Evolutionary conservation across 2,113 vertebrate genomes (phyloP), one percentile per base, ranked within the genome.

Genomic region (Bettongia penicillata): DNA sequence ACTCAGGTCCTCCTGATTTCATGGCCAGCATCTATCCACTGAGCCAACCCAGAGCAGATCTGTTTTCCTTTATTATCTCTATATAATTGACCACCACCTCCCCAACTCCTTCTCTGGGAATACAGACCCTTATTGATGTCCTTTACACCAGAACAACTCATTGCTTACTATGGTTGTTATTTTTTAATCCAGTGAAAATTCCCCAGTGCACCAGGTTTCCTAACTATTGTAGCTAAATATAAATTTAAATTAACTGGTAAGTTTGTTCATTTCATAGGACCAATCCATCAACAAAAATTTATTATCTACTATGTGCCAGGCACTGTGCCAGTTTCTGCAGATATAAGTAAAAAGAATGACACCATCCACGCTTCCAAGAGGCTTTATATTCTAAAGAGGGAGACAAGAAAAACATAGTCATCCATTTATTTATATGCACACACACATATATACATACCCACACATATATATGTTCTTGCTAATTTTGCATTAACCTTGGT

Each of bases 181-280:
- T 55, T 90, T 61, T 61, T 89, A 19, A 51, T 84, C 61, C 55
- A 37, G 77, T 95, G 53, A 53, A 84, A 94, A 24, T 50, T 53
- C 8, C 25, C 55, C 43, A 25, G n/a, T 68, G 92, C 3, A 94
- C 94, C 50, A 3, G 12, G 50, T 90, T 77, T 94, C 49, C 77
- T 91, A 92, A 90, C 92, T 53, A 93, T 43, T 12, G 0, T 61
- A n/a, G 91, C 48, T 89, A 96, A 97, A 91, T 55, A 95, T 7
- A 93, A 26, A 10, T 97, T 94, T 95, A 93, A 97, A 48, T 51
- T 91, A 94, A 93, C 48, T 55, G 6, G 0, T 49, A 96, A 96
- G 77, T 95, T 93, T 37, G 90, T 92, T 93, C 49, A 23, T 84
- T 26, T 95, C 68, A 22, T 8, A 84, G 68, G 37, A 84, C 31